Conservation (phyloP, 2,113 vertebrate species). For the Paratilapia polleni region DNA sequence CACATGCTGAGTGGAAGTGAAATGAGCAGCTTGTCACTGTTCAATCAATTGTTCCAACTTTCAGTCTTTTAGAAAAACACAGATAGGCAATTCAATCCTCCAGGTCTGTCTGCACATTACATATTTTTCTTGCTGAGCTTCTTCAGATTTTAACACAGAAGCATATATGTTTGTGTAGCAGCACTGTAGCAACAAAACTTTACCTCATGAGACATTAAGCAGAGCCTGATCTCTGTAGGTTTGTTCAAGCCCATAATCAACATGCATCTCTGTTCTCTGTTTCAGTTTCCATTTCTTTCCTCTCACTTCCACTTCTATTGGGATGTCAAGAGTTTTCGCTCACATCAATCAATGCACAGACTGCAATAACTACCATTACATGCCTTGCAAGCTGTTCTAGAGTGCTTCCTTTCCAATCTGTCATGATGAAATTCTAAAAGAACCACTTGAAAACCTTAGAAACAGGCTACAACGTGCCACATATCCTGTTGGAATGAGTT, state of each 20-base stretch:
- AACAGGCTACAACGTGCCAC: constrained; percentile 39
- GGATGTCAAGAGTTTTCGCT: constrained; percentile 45
- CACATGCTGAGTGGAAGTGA: constrained; percentile 7
- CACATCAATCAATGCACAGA: constrained; percentile 59
- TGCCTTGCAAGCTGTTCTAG: constrained; percentile 55
- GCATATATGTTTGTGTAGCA: background rate
- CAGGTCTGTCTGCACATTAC: background rate
- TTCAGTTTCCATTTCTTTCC: constrained; percentile 22
- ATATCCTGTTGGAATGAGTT: constrained; percentile 58
- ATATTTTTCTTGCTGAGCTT: background rate
- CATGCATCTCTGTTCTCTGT: constrained; percentile 21
- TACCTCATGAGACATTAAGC: background rate
- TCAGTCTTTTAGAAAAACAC: constrained; percentile 4
- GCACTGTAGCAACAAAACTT: background rate
- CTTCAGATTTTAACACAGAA: background rate
- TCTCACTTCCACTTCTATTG: constrained; percentile 6
- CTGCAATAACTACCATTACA: constrained; percentile 58
- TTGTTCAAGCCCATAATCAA: constrained; percentile 33
- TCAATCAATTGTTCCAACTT: constrained; percentile 17
- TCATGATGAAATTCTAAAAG: constrained; percentile 56
- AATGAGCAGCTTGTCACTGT: constrained; percentile 22
- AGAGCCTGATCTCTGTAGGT: background rate
- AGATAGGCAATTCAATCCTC: background rate
- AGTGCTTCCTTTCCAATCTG: constrained; percentile 53
- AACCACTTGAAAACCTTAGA: constrained; percentile 59